Evolutionary conservation across 2,113 vertebrate species (phyloP).

Genomic region (Merops nubicus): DNA sequence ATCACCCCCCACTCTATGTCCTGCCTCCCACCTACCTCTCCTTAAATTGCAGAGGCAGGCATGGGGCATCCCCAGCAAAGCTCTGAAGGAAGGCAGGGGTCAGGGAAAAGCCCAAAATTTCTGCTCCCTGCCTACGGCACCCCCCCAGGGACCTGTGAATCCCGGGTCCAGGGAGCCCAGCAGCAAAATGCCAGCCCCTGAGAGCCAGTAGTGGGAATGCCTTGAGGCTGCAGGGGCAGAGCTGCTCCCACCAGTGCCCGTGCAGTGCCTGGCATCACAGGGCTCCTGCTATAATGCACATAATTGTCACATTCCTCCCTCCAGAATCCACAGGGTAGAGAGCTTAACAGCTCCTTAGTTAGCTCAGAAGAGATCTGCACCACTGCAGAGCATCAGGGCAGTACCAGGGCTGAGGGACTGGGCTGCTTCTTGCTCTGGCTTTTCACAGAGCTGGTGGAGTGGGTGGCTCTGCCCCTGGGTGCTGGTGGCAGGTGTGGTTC

Average conservation of each 20-base stretch:
- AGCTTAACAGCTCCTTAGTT: background rate
- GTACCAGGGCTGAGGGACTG: background rate
- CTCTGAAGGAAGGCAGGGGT: background rate
- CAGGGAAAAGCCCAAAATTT: background rate
- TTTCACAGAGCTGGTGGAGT: background rate
- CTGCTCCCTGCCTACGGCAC: background rate
- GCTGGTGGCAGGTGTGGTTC: background rate
- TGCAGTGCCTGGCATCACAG: background rate
- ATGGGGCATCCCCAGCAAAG: background rate
- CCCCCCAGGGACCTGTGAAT: background rate
- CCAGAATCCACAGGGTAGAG: background rate
- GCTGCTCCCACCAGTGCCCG: background rate
- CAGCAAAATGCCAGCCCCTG: background rate
- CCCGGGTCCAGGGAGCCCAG: background rate
- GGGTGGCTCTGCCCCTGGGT: background rate
- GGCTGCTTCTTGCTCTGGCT: background rate
- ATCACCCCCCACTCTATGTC: accelerated
- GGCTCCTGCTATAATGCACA: background rate
- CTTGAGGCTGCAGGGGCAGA: background rate
- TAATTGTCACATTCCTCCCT: background rate
- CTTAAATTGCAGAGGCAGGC: background rate
- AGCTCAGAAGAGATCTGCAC: background rate
- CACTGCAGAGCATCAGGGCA: background rate
- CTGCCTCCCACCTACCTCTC: background rate
- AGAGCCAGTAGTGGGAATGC: background rate